Conservation (phyloP, 2,888 invertebrate species). For the Mayetiola destructor region DNA sequence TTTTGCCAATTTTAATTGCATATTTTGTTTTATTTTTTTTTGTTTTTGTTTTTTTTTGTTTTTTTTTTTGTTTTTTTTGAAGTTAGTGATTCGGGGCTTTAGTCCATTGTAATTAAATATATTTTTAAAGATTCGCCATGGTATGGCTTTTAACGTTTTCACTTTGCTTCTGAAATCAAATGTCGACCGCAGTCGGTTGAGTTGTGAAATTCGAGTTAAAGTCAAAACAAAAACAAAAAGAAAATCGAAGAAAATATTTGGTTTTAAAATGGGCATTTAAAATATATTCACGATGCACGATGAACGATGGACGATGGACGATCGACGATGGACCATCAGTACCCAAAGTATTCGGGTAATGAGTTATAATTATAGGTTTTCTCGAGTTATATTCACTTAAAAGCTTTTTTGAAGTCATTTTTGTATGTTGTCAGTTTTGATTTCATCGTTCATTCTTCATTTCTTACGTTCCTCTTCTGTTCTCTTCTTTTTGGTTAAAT, state of each 20-base stretch:
- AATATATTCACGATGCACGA: no score
- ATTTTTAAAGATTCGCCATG: neutral
- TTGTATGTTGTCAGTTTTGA: no score
- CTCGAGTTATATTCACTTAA: constrained; percentile 12
- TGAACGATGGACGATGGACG: neutral
- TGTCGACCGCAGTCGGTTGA: neutral
- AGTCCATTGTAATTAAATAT: constrained; percentile 7
- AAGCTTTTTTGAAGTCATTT: constrained; percentile 6
- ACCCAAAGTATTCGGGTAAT: constrained; percentile 9
- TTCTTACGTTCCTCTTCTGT: no score
- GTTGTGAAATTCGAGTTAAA: neutral
- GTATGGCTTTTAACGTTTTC: neutral
- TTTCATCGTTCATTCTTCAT: no score
- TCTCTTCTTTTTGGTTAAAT: neutral
- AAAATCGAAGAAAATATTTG: neutral
- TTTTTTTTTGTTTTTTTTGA: no score
- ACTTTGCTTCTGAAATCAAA: neutral
- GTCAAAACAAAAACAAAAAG: neutral
- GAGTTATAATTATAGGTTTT: constrained; percentile 11
- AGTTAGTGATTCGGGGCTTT: no score
- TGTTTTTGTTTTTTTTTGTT: no score
- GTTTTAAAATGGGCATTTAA: neutral
- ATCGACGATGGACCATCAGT: neutral
- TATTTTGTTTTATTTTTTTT: constrained; percentile 2
- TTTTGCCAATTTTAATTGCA: neutral